Conservation (phyloP, 2,888 invertebrate genomes). For the Mamestra brassicae region DNA sequence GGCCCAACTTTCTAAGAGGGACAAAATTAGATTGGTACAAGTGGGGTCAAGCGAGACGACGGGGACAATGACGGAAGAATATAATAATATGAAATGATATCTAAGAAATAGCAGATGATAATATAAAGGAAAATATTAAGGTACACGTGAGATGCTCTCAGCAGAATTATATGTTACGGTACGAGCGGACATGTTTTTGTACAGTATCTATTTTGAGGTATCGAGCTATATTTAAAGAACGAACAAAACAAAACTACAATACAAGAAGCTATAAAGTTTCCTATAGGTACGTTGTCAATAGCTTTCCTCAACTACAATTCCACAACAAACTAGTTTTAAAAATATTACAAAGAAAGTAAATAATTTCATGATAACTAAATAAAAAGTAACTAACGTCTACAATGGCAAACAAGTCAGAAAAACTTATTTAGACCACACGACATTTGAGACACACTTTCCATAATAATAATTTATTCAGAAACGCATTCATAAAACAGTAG, state of each 20-base stretch:
- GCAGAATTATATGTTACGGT: constrained; percentile 41
- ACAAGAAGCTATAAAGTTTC: background rate
- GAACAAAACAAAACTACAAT: no score
- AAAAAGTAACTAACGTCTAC: constrained; percentile 68
- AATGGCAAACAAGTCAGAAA: constrained; percentile 69
- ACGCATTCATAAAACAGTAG: no score
- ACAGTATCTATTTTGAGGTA: background rate
- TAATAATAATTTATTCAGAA: background rate
- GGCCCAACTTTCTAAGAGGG: constrained; percentile 69
- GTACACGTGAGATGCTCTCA: constrained; percentile 57
- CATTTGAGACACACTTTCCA: background rate
- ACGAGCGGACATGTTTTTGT: background rate
- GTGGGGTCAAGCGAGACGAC: constrained; percentile 85
- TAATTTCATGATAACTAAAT: constrained; percentile 58
- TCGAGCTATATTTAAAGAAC: background rate
- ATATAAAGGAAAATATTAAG: constrained; percentile 64
- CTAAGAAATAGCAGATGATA: constrained; percentile 63
- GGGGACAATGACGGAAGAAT: constrained; percentile 81
- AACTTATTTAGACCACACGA: constrained; percentile 67
- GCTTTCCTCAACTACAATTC: background rate
- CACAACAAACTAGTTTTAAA: constrained; percentile 9
- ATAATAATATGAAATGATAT: constrained; percentile 78
- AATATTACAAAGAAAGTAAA: constrained; percentile 35
- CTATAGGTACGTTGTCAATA: background rate
- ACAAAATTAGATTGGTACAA: constrained; percentile 86